Conservation (phyloP, 1,140 invertebrate species). For the Diprion similis region DNA sequence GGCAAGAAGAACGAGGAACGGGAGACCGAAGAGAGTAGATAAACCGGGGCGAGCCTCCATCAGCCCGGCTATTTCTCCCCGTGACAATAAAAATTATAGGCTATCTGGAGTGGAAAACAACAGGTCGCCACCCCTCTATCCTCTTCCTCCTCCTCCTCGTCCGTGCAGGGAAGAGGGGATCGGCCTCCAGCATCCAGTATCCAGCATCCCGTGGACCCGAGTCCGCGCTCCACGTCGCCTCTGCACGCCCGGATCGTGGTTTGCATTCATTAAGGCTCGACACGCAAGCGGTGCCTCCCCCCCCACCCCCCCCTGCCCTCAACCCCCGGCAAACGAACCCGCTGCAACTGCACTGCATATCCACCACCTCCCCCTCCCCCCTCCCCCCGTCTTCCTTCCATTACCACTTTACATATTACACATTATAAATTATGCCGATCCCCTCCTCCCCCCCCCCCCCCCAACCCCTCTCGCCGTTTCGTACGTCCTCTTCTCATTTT, state of each 20-base stretch:
- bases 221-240: neutral
- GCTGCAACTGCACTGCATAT: no score
- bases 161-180: neutral
- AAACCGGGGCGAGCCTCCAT: conserved; percentile 56
- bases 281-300: conserved; percentile 61
- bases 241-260: conserved; percentile 61
- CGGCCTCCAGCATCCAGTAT: neutral
- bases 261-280: conserved; percentile 70
- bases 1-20: conserved; percentile 7
- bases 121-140: conserved; percentile 52
- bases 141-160: no score
- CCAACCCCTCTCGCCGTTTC: neutral
- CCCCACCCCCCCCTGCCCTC: conserved; percentile 27
- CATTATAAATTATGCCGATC: conserved; percentile 44
- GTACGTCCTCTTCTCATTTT: neutral
- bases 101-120: conserved; percentile 70
- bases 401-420: conserved; percentile 53
- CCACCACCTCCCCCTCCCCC: neutral
- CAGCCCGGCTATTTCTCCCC: conserved; percentile 63
- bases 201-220: neutral
- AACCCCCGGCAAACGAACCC: neutral
- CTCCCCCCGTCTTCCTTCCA: conserved; percentile 35
- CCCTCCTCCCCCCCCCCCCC: no score
- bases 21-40: conserved; percentile 47
- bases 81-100: conserved; percentile 74